Base-by-base conservation (phyloP, 2,113 vertebrate species). In the Poeciliopsis occidentalis region DNA sequence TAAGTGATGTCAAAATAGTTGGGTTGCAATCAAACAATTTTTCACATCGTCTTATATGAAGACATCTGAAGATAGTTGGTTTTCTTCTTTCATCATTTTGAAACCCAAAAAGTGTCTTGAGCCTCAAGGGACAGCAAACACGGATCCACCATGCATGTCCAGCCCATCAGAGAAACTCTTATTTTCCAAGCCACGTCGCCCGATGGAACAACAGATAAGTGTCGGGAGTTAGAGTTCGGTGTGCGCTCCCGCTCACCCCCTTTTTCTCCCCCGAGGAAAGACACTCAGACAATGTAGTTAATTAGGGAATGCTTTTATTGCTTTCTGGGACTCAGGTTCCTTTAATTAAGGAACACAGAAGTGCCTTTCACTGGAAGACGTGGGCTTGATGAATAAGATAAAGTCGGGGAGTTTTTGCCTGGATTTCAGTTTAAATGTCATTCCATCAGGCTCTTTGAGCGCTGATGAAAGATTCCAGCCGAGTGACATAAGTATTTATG, bases 331-430 rank as follows among this genome's bases (percentile, higher is more conserved):
- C 89, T 93, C 82, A 67, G 85, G 88, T 87, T 85, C 29, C 81
- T 90, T 93, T 94, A 92, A 94, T 95, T 94, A 93, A 94, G 87
- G 83, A 90, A 90, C 89, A 91, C 83, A 85, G 85, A 88, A 86
- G 85, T 87, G 87, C 84, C 76, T 92, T 89, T 92, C 82, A 88
- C 67, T 87, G 81, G 69, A 78, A 87, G 85, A 85, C 60, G 60
- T 27, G 26, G 27, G 64, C 80, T 29, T 77, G 82, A 93, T 88
- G 79, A 86, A 73, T 72, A 78, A 88, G 92, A 93, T 92, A 88
- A 87, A 77, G 41, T 12, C 31, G 10, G 13, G 12, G 72, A 31
- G 64, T 80, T 67, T 73, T 61, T 71, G 68, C 65, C 13, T 76
- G 69, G 69, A 76, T 73, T 92, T 83, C 66, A 41, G 57, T 64